These are phyloP conservation scores for Lordiphosa collinella DNA, from an alignment of 1,140 invertebrate genomes.

Conservation along the genomic window DNA sequence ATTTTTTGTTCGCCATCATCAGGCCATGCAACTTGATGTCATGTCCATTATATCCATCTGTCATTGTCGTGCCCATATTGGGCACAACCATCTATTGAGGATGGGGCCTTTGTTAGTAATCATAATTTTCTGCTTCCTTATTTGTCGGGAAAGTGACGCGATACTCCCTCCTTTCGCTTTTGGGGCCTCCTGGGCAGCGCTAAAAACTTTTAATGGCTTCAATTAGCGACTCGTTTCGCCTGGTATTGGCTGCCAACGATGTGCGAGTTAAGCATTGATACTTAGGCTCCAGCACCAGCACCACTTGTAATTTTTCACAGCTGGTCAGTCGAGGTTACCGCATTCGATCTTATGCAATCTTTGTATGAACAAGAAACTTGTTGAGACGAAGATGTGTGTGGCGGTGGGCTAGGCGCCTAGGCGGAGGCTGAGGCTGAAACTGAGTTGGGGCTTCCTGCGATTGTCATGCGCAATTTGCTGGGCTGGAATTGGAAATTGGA, in stretches of 20 bases:
- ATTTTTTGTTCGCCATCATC: slow-evolving; percentile 9
- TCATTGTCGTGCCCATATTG: slow-evolving; percentile 43
- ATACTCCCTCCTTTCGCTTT: slow-evolving; percentile 55
- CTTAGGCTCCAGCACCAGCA: slow-evolving; percentile 14
- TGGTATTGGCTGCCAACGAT: slow-evolving; percentile 67
- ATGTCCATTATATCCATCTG: slow-evolving; percentile 25
- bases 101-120: slow-evolving; percentile 45
- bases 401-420: background rate
- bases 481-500: slow-evolving; percentile 20
- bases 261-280: slow-evolving; percentile 62
- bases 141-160: slow-evolving; percentile 59
- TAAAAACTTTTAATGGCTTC: slow-evolving; percentile 65
- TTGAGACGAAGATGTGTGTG: slow-evolving; percentile 26
- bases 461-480: slow-evolving; percentile 40
- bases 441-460: slow-evolving; percentile 11
- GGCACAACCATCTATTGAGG: slow-evolving; percentile 28
- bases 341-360: slow-evolving; percentile 55
- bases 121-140: slow-evolving; percentile 73
- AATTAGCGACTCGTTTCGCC: slow-evolving; percentile 60
- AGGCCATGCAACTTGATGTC: slow-evolving; percentile 28
- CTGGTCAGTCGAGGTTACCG: slow-evolving; percentile 63
- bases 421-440: background rate
- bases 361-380: slow-evolving; percentile 49
- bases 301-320: slow-evolving; percentile 34
- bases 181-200: slow-evolving; percentile 21